Percentiles rank a stretch among this genome's conserved stretches.
phyloP scores from a whole-genome alignment of 2,797 vertebrate species.

The Numenius phaeopus region DNA sequence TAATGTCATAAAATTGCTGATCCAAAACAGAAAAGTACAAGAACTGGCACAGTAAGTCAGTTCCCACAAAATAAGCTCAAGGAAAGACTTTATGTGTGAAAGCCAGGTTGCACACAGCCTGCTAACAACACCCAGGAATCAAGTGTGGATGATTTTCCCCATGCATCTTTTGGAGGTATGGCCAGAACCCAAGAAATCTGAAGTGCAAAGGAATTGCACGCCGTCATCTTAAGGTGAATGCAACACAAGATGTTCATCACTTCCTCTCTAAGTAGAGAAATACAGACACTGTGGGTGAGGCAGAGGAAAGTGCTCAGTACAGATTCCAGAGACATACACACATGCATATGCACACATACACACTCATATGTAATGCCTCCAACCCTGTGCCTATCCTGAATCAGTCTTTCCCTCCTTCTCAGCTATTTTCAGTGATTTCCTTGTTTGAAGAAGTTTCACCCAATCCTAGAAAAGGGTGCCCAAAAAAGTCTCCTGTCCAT shows the following conservation, averaged over 20 bases:
- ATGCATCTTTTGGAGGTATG: not conserved
- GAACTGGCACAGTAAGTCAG: not conserved
- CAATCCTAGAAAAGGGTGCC: not conserved
- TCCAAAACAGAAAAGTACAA: not conserved
- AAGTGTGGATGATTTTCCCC: not conserved
- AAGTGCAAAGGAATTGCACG: not conserved
- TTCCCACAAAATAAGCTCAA: not conserved
- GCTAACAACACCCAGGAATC: not conserved
- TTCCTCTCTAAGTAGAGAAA: not conserved
- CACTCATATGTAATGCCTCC: accelerated
- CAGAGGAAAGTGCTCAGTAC: not conserved
- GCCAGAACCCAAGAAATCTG: not conserved
- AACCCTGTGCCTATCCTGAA: not conserved
- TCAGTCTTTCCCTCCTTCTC: not conserved
- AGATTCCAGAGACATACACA: not conserved
- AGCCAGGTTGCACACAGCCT: not conserved
- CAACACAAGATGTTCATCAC: not conserved
- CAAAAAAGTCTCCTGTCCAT: not conserved
- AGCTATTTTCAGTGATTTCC: not conserved
- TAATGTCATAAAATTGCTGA: not conserved
- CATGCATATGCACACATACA: accelerated
- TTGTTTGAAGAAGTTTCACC: not conserved
- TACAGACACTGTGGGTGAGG: not conserved
- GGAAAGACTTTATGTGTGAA: not conserved
- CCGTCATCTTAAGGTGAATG: not conserved